A percentile compares a stretch with the other conserved stretches of the same genome.
Evolutionary conservation across 2,797 vertebrate genomes (phyloP).

Genomic region (Eutrigla gurnardus): DNA sequence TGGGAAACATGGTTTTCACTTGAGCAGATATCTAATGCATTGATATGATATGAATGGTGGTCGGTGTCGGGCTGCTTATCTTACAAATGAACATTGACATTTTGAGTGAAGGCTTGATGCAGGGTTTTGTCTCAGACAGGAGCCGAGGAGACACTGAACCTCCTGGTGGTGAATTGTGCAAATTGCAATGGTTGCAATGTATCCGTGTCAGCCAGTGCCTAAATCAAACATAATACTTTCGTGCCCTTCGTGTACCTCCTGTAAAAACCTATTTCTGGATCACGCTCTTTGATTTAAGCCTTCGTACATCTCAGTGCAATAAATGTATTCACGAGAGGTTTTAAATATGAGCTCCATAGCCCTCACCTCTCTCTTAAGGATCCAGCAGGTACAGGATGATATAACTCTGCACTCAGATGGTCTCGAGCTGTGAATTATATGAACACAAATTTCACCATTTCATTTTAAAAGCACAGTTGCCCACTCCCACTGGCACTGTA

Average conservation of each 20-base stretch:
- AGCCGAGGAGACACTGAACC: conserved; percentile 47
- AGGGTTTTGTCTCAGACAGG: conserved; percentile 14
- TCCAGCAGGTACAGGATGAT: conserved; percentile 48
- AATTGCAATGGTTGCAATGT: conserved; percentile 48
- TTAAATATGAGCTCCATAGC: conserved; percentile 65
- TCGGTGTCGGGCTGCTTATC: conserved; percentile 11
- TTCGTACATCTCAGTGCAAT: conserved; percentile 66
- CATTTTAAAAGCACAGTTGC: conserved; percentile 60
- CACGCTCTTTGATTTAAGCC: conserved; percentile 51
- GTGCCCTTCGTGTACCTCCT: conserved; percentile 35
- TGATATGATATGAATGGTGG: conserved; percentile 24
- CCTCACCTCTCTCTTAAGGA: conserved; percentile 29
- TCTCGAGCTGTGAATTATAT: conserved; percentile 53
- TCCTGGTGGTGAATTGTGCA: conserved; percentile 64
- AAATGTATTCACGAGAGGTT: conserved; percentile 69
- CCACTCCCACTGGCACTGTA: conserved; percentile 50
- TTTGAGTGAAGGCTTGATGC: conserved; percentile 18
- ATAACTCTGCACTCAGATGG: conserved; percentile 59
- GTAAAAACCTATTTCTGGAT: conserved; percentile 36
- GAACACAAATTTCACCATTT: conserved; percentile 58
- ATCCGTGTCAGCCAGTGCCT: conserved; percentile 1
- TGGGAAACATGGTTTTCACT: conserved; percentile 10
- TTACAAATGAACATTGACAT: neutral
- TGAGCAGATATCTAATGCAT: neutral
- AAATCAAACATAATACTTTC: conserved; percentile 50